Conservation (phyloP, 2,113 vertebrate species). For the Mastomys natalensis region DNA sequence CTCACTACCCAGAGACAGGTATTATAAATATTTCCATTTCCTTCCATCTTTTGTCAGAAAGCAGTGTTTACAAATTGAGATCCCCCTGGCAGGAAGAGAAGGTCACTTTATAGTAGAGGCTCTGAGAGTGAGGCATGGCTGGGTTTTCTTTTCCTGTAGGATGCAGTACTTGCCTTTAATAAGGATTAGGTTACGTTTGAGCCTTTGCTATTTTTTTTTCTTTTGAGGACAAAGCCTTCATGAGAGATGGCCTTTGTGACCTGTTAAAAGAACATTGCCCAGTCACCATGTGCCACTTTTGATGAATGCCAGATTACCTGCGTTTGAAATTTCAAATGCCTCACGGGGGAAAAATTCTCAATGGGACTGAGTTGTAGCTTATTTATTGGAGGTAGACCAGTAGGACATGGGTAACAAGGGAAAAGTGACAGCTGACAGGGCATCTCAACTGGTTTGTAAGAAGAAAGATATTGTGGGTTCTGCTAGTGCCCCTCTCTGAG, state of each 20-base stretch:
- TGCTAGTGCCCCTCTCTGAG: constrained; percentile 76
- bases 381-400: constrained; percentile 66
- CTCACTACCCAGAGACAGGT: constrained; percentile 1
- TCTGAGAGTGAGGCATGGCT: background rate
- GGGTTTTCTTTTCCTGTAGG: background rate
- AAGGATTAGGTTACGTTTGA: constrained; percentile 16
- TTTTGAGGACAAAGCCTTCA: background rate
- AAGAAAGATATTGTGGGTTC: constrained; percentile 83
- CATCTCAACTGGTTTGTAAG: constrained; percentile 85
- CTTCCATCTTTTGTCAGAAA: constrained; percentile 41
- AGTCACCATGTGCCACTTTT: background rate
- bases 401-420: constrained; percentile 70
- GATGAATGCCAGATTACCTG: constrained; percentile 42
- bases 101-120: background rate
- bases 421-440: constrained; percentile 79
- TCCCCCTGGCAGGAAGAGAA: background rate
- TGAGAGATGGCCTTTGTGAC: background rate
- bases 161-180: background rate
- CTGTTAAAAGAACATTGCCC: background rate
- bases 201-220: background rate
- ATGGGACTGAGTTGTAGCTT: constrained; percentile 70
- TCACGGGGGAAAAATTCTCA: too few relatives aligned
- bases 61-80: constrained; percentile 45
- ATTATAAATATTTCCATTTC: constrained; percentile 59
- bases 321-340: constrained; percentile 25